Evolutionary conservation across 2,113 vertebrate genomes (phyloP).

Genomic region (Actenoides hombroni): DNA sequence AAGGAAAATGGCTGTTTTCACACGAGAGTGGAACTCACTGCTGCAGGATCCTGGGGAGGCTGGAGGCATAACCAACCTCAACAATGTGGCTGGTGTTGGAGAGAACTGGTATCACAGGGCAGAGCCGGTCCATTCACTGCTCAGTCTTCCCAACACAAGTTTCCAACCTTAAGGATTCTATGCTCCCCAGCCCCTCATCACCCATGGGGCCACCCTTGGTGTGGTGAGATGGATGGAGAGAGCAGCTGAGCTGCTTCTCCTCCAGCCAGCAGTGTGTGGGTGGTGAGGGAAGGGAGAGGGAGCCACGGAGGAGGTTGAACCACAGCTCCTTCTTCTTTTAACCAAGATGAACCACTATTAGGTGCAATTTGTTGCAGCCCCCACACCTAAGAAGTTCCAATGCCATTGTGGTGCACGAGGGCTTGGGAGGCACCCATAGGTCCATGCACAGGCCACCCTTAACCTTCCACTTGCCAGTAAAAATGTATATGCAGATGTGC

Average conservation of each 20-base stretch:
- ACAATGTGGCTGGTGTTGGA: neutral
- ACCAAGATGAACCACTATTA: too few species aligned
- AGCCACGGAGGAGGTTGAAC: neutral
- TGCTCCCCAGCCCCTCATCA: neutral
- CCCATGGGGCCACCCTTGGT: fast-evolving
- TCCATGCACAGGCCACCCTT: neutral
- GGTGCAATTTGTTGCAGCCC: neutral
- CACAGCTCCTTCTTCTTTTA: neutral
- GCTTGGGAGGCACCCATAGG: neutral
- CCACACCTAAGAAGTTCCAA: fast-evolving
- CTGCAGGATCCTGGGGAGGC: neutral
- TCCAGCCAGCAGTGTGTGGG: fast-evolving
- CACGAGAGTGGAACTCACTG: neutral
- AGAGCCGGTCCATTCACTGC: neutral
- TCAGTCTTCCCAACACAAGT: neutral
- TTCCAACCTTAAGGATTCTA: too few species aligned
- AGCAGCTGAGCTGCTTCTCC: neutral
- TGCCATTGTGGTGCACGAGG: fast-evolving
- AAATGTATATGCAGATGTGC: fast-evolving
- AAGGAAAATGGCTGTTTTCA: neutral
- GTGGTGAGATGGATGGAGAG: neutral
- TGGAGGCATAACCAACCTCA: neutral
- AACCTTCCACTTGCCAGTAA: neutral
- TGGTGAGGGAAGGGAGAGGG: neutral
- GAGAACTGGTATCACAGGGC: fast-evolving